Evolutionary conservation across 2,113 vertebrate species (phyloP), one percentile per base, ranked within the genome.

Genomic region (Tretioscincus oriximinensis): DNA sequence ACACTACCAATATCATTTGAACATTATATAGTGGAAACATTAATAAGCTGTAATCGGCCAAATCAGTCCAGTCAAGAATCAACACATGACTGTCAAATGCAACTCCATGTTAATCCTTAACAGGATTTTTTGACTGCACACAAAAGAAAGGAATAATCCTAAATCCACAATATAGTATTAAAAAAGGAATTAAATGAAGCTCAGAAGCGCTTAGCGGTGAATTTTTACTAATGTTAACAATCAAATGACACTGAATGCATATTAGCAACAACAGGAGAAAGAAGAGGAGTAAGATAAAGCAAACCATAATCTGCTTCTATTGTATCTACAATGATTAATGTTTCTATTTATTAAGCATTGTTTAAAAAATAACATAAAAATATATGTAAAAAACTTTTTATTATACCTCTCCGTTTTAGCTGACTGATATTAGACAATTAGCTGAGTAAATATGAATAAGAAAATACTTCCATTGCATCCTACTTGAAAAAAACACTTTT

Each of bases 141-240:
- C 28, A 68, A 29, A 80, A 47, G 80, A 6, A n/a, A 58, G 9
- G 78, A 21, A 68, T 58, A 58, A 82, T 88, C 70, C 9, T 41
- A 69, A 85, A 16, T n/a, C 60, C 28, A 18, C 47, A 51, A 45
- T 9, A 78, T 87, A 75, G 20, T 2, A 92, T 92, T 89, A 85
- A 83, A 90, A 85, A 76, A 84, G 89, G 88, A 92, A 92, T 88
- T 90, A 90, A 87, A 88, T 12, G n/a, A 89, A 89, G 84, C 84
- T 89, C 86, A 86, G 77, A 82, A 89, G 77, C 80, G 76, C 88
- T 92, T 91, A 89, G 78, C 0, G 51, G 81, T n/a, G 72, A 85
- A 84, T 88, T 88, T 80, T 79, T 76, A 68, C 26, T 73, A 49
- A 73, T 77, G 83, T 1, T 87, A 87, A 89, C 84, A 85, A 85